Evolutionary conservation across 2,888 invertebrate genomes (phyloP), one percentile per base, ranked within the genome.

Genomic region (Trachelus iudaicus): DNA sequence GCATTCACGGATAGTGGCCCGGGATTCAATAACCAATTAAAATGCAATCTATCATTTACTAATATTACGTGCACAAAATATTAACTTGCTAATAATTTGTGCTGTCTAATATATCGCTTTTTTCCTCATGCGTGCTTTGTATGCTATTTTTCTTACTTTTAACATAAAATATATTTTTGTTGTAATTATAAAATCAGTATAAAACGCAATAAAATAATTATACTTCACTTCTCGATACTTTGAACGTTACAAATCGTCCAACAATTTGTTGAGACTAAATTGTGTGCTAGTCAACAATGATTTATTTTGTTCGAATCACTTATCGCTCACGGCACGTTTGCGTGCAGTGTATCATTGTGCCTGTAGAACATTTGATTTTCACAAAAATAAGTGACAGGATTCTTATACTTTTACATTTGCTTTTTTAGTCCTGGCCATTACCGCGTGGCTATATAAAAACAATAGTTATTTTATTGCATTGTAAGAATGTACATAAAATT

Each of bases 401-500:
- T 56, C 9, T 1, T 56, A 56, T 23, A 56, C 56, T 23, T 23
- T 56, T 9, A 56, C 6, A 9, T 15, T 56, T 23, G 56, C 56
- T 56, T 56, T 56, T 56, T 15, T 23, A 56, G 23, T 23, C 9
- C 56, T 56, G 23, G 56, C 56, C 56, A 56, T 56, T 56, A 9
- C 56, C 23, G 56, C 9, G 23, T 23, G 23, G 6, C 56, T 56
- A 56, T 56, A 56, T 9, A 23, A 56, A 56, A 9, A 6, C 9
- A 56, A 56, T 56, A 56, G 56, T 56, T 56, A 9, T 56, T 56
- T 23, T 56, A 56, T 56, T 56, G 56, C 56, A 56, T n/a, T 33
- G 69, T 56, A 15, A 37, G 40, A 23, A 77, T 40, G 30, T 56
- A 56, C 56, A 73, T 73, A 68, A 76, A 35, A 71, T 82, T 88